Evolutionary conservation across 1,140 invertebrate species (phyloP).

Genomic region (Panulirus ornatus): DNA sequence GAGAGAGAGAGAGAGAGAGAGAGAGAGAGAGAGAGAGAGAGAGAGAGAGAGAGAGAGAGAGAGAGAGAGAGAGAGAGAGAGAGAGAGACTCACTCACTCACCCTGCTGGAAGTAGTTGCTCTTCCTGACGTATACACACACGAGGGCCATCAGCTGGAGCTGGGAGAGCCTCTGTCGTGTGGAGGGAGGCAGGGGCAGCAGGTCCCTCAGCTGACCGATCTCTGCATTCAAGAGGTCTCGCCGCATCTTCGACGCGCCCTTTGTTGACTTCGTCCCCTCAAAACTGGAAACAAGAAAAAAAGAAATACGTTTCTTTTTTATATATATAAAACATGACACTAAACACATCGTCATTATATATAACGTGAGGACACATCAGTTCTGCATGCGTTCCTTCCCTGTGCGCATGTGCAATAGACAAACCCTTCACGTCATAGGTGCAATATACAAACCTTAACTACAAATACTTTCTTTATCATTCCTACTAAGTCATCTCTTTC

Average conservation of each 20-base stretch:
- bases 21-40: conserved; percentile 39
- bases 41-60: conserved; percentile 13
- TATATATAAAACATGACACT: background rate
- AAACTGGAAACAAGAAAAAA: conserved; percentile 83
- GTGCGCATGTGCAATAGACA: background rate
- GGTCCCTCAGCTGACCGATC: conserved; percentile 96
- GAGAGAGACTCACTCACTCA: conserved; percentile 77
- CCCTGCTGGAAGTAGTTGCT: conserved; percentile 98
- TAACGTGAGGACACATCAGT: background rate
- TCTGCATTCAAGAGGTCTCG: conserved; percentile 99
- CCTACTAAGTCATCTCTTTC: no score
- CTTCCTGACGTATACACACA: conserved; percentile 98
- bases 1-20: conserved; percentile 38
- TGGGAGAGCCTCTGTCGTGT: conserved; percentile 97
- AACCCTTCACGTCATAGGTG: background rate
- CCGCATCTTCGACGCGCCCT: conserved; percentile 98
- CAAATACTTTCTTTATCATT: no score
- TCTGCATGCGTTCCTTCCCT: background rate
- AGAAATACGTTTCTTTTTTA: conserved; percentile 20
- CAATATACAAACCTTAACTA: no score
- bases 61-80: conserved; percentile 8
- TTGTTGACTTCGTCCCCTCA: conserved; percentile 97
- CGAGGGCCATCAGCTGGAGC: conserved; percentile 98
- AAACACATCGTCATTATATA: background rate
- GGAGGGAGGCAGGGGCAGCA: conserved; percentile 95